Evolutionary conservation across 2,888 invertebrate genomes (phyloP).

Genomic region (Megastigmus dorsalis): DNA sequence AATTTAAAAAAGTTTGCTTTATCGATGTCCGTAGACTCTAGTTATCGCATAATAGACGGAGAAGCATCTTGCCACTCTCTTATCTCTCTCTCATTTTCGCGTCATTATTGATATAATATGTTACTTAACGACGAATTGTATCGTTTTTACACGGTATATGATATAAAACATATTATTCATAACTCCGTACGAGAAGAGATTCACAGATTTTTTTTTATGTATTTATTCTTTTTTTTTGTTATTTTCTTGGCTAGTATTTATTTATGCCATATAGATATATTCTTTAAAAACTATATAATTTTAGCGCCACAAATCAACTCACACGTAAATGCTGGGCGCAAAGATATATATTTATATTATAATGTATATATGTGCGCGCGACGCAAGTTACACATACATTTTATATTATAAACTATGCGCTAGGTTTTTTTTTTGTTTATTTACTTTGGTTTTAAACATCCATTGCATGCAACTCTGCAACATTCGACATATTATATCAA

Average conservation of each 20-base stretch:
- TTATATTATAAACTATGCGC: constrained; percentile 30
- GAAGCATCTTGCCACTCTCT: too few species aligned
- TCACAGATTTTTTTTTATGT: too few species aligned
- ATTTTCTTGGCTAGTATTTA: constrained; percentile 15
- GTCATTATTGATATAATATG: constrained; percentile 32
- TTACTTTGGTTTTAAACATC: too few species aligned
- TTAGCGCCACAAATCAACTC: not conserved
- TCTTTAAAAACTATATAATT: constrained; percentile 9
- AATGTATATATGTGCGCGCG: too few species aligned
- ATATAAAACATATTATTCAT: constrained; percentile 38
- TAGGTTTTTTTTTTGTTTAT: constrained; percentile 6
- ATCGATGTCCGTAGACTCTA: too few species aligned
- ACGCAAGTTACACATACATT: constrained; percentile 23
- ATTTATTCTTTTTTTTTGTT: too few species aligned
- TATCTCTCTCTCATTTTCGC: too few species aligned
- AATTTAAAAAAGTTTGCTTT: too few species aligned
- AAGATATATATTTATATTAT: too few species aligned
- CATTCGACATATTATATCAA: constrained; percentile 27
- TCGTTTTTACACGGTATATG: constrained; percentile 25
- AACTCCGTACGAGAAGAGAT: constrained; percentile 16
- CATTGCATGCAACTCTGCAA: constrained; percentile 19
- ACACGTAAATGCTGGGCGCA: too few species aligned
- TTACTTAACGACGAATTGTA: constrained; percentile 1
- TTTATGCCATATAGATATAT: constrained; percentile 10
- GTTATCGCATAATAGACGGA: too few species aligned